phyloP scores from a whole-genome alignment of 2,113 vertebrate genomes.

The Myotis brandtii region DNA sequence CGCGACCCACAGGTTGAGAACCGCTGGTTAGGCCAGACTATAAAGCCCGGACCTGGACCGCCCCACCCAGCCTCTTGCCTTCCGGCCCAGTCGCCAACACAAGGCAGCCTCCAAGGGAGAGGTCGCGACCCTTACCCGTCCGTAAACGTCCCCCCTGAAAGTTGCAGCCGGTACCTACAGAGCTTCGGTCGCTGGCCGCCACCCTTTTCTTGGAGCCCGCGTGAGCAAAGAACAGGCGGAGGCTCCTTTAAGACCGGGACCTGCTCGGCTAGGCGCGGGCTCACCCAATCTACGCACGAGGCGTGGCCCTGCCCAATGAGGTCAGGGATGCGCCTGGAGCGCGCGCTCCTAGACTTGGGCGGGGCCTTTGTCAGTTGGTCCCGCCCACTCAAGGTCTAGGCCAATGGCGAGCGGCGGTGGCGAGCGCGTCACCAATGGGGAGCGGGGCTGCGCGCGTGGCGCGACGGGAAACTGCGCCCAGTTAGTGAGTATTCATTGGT shows the following conservation, averaged over 20 bases:
- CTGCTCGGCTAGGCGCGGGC: background rate
- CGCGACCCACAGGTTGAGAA: too few relatives aligned
- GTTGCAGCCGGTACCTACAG: accelerated
- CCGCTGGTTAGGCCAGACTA: background rate
- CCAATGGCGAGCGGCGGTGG: background rate
- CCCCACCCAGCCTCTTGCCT: background rate
- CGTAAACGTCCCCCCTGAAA: accelerated
- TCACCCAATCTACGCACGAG: background rate
- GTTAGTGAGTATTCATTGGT: background rate
- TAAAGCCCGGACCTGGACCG: background rate
- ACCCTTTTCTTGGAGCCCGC: accelerated
- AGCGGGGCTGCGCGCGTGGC: background rate
- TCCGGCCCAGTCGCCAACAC: background rate
- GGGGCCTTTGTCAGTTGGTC: background rate
- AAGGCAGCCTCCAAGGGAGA: background rate
- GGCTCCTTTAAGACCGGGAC: background rate
- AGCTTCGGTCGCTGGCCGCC: accelerated
- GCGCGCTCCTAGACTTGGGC: background rate
- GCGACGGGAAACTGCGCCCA: conserved; percentile 36
- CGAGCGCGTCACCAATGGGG: background rate
- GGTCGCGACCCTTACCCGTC: conserved; percentile 27
- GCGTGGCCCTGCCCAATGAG: conserved; percentile 8
- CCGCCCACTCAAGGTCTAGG: background rate
- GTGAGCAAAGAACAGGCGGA: conserved; percentile 56
- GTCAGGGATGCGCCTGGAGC: accelerated